Evolutionary conservation across 2,888 invertebrate genomes (phyloP).

Genomic region (Hyalella azteca): DNA sequence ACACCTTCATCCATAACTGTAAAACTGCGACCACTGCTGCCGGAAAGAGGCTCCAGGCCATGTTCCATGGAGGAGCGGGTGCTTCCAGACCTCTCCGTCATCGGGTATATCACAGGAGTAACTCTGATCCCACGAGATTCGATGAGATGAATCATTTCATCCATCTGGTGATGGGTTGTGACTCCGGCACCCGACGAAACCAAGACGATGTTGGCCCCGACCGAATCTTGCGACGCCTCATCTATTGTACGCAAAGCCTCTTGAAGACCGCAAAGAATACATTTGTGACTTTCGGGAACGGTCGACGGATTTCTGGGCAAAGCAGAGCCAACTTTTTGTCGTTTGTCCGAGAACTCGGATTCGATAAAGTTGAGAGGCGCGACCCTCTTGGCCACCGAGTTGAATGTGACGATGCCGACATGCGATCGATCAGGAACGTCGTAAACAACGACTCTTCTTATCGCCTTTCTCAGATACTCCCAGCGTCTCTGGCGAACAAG

Average conservation of each 20-base stretch:
- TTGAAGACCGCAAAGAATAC: slow-evolving; percentile 52
- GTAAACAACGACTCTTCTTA: slow-evolving; percentile 69
- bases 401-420: slow-evolving; percentile 61
- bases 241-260: slow-evolving; percentile 47
- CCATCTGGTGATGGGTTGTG: slow-evolving; percentile 43
- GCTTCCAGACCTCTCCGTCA: slow-evolving; percentile 46
- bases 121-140: slow-evolving; percentile 36
- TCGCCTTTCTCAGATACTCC: slow-evolving; percentile 68
- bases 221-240: slow-evolving; percentile 15
- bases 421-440: slow-evolving; percentile 65
- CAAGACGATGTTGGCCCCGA: slow-evolving; percentile 47
- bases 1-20: slow-evolving; percentile 58
- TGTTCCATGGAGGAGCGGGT: slow-evolving; percentile 38
- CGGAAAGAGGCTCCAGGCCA: slow-evolving; percentile 46
- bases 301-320: slow-evolving; percentile 56
- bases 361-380: slow-evolving; percentile 53
- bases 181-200: slow-evolving; percentile 51
- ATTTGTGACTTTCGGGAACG: slow-evolving; percentile 52
- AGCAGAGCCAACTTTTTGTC: slow-evolving; percentile 55
- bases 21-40: slow-evolving; percentile 46
- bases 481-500: slow-evolving; percentile 66
- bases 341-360: slow-evolving; percentile 51
- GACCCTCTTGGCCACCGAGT: slow-evolving; percentile 49
- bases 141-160: slow-evolving; percentile 42
- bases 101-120: slow-evolving; percentile 49